Conservation (phyloP, 2,113 vertebrate genomes). For the Pitta sordida region DNA sequence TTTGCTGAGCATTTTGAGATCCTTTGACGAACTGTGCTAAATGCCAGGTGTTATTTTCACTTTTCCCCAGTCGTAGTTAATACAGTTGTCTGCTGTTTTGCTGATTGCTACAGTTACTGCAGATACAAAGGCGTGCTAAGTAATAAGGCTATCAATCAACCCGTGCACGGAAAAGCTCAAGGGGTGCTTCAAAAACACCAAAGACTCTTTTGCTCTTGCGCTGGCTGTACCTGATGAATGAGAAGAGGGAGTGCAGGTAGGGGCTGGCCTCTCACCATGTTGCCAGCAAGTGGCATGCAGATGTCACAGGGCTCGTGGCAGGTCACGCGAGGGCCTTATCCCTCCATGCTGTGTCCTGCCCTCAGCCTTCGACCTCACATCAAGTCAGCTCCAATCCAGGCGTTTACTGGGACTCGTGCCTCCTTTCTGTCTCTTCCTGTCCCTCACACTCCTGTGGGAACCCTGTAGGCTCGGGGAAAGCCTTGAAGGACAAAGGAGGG, state of each 20-base stretch:
- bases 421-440: neutral
- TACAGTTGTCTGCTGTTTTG: neutral
- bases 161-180: neutral
- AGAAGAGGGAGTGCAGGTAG: neutral
- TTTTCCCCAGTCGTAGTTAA: neutral
- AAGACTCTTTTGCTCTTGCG: neutral
- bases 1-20: conserved; percentile 12
- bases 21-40: neutral
- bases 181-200: neutral
- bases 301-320: rapidly evolving
- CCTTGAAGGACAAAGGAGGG: neutral
- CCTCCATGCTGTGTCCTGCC: rapidly evolving
- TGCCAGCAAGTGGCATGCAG: rapidly evolving
- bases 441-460: neutral
- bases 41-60: conserved; percentile 19
- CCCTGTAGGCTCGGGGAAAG: neutral
- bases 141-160: neutral
- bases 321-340: neutral
- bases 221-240: neutral
- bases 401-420: rapidly evolving
- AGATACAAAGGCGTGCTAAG: neutral
- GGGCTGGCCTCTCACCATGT: rapidly evolving
- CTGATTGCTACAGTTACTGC: neutral
- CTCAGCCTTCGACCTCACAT: neutral
- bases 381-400: neutral